Evolutionary conservation across 2,797 vertebrate species (phyloP), one percentile per base, ranked within the genome.

Genomic region (Lateolabrax maculatus): DNA sequence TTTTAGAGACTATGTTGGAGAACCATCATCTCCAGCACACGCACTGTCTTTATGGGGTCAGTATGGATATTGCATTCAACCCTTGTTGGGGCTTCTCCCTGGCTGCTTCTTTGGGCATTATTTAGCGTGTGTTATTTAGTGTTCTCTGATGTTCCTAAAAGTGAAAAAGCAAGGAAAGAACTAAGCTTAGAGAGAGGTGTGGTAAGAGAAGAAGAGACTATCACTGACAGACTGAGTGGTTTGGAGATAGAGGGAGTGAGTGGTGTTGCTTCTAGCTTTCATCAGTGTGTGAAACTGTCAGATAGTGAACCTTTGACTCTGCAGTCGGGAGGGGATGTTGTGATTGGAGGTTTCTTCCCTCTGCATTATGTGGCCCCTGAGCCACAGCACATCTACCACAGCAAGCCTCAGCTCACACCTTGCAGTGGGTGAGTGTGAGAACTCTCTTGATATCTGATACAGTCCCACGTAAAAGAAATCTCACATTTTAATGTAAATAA

Each of bases 281-380:
- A 37, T 69, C 69, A 49, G 0, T 96, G 95, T 85, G 71, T 74
- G 57, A 89, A 72, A 71, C 41, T 91, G 34, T 55, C 46, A 34
- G 77, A 91, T 52, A 84, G 81, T 36, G 68, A 92, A 53, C 68
- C 77, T 43, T 57, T 87, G 31, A 87, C 83, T 21, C 80, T 95
- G 63, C 77, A 91, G 52, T 67, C 41, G 1, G 80, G 86, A 19
- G 95, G 95, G 3, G 88, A 95, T 77, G 63, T 95, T 80, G 76
- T 93, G 31, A 93, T 96, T 44, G 95, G 95, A 70, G 95, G 94
- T 2, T 51, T 96, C 49, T 95, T 96, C 49, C 95, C 95, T 19
- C 34, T 96, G 58, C 94, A 95, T 86, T 94, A 93, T 71, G 46
- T 86, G 25, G 85, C 86, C 7, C 57, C 84, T 12, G 56, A 90